Percentiles rank a stretch among this genome's conserved stretches.
Evolutionary conservation across 1,140 invertebrate species (phyloP).

Genomic region (Tetramorium alpestre): DNA sequence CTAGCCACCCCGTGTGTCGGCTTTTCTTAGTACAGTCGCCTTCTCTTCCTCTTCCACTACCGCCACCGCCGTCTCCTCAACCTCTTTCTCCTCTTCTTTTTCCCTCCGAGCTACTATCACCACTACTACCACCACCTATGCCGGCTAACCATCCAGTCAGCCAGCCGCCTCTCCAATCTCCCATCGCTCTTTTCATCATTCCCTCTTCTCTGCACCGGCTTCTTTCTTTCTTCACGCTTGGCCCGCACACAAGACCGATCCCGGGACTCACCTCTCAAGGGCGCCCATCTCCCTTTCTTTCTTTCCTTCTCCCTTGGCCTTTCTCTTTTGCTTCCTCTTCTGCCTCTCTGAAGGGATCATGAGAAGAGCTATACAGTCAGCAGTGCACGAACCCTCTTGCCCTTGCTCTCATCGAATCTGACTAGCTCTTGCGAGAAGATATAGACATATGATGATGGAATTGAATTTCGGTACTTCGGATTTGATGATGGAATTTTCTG

Average conservation of each 20-base stretch:
- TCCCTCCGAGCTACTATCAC: conserved; percentile 67
- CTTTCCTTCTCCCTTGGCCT: neutral
- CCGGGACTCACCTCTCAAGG: conserved; percentile 73
- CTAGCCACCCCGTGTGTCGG: conserved; percentile 77
- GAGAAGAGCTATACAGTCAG: conserved; percentile 58
- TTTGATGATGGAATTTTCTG: conserved; percentile 24
- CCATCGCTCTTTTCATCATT: conserved; percentile 78
- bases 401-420: conserved; percentile 48
- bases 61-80: conserved; percentile 59
- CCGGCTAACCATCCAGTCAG: conserved; percentile 56
- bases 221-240: conserved; percentile 80
- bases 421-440: conserved; percentile 34
- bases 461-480: conserved; percentile 11
- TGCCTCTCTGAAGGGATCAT: conserved; percentile 60
- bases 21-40: conserved; percentile 78
- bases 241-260: conserved; percentile 70
- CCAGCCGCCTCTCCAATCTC: conserved; percentile 71
- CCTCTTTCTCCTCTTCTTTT: conserved; percentile 75
- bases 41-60: conserved; percentile 63
- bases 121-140: conserved; percentile 66
- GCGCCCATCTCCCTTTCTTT: conserved; percentile 55
- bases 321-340: conserved; percentile 47
- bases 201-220: conserved; percentile 74
- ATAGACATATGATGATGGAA: conserved; percentile 49
- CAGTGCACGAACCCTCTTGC: conserved; percentile 59